Percentiles rank a stretch among this genome's conserved stretches.
Conservation (phyloP, 2,113 vertebrate genomes). For the Cyanocitta stelleri region DNA sequence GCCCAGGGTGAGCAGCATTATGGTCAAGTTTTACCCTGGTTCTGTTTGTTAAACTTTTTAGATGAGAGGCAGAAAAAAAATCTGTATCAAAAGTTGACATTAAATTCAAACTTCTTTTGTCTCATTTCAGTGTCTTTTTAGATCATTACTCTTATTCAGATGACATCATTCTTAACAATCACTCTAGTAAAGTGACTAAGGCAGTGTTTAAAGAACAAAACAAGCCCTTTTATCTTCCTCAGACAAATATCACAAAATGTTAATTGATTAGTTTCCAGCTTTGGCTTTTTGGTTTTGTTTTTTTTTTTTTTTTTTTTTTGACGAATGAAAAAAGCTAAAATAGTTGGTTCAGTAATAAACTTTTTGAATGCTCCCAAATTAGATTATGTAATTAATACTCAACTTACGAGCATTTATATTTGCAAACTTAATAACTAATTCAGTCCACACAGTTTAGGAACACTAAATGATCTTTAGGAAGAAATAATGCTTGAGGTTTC, state of each 20-base stretch:
- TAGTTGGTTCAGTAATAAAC: slow-evolving; percentile 39
- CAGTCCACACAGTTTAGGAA: slow-evolving; percentile 37
- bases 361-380: slow-evolving; percentile 32
- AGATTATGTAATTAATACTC: slow-evolving; percentile 47
- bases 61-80: not conserved
- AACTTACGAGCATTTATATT: slow-evolving; percentile 24
- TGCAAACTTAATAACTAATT: slow-evolving; percentile 59
- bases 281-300: not conserved
- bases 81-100: not conserved
- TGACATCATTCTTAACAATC: slow-evolving; percentile 10
- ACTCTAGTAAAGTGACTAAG: not conserved
- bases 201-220: not conserved
- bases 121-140: not conserved
- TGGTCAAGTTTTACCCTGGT: not conserved
- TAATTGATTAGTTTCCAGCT: slow-evolving; percentile 16
- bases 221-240: not conserved
- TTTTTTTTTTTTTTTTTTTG: not conserved
- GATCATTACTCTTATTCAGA: not conserved
- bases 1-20: not conserved
- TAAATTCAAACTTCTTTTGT: not conserved
- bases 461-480: slow-evolving; percentile 8
- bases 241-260: slow-evolving; percentile 19
- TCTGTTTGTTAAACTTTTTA: not conserved
- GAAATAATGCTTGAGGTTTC: not conserved
- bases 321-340: slow-evolving; percentile 19